Evolutionary conservation across 1,140 invertebrate species (phyloP).

Genomic region (Odontomachus brunneus): DNA sequence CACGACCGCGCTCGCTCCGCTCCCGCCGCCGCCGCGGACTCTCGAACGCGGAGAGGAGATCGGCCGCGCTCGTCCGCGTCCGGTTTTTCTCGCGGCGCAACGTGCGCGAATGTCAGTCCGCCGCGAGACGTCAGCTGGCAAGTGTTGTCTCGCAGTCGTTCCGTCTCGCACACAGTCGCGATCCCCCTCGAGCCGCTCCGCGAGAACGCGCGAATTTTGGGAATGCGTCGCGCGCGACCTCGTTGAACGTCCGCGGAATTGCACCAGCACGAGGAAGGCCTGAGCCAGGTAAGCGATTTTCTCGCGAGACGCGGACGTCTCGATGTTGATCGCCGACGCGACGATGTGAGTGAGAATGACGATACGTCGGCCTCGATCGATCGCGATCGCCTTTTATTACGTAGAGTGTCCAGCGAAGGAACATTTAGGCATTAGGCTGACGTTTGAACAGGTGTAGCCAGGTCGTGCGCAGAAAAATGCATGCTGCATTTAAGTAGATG

Average conservation of each 20-base stretch:
- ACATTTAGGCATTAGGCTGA: no score
- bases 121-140: slow-evolving; percentile 63
- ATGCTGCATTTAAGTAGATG: no score
- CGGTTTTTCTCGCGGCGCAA: slow-evolving; percentile 47
- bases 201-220: slow-evolving; percentile 32
- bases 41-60: slow-evolving; percentile 53
- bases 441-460: no score
- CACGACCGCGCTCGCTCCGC: slow-evolving; percentile 60
- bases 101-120: slow-evolving; percentile 64
- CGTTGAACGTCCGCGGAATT: slow-evolving; percentile 35
- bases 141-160: slow-evolving; percentile 1
- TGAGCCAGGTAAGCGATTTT: slow-evolving; percentile 28
- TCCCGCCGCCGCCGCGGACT: slow-evolving; percentile 30
- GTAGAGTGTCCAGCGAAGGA: no score
- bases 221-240: slow-evolving; percentile 52
- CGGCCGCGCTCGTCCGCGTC: slow-evolving; percentile 56
- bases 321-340: no score
- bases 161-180: no score
- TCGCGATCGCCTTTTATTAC: no score
- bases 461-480: no score
- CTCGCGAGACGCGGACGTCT: neutral
- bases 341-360: neutral
- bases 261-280: neutral
- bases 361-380: no score
- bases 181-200: neutral